Evolutionary conservation across 2,888 invertebrate genomes (phyloP).

Genomic region (Ephialtes manifestator): DNA sequence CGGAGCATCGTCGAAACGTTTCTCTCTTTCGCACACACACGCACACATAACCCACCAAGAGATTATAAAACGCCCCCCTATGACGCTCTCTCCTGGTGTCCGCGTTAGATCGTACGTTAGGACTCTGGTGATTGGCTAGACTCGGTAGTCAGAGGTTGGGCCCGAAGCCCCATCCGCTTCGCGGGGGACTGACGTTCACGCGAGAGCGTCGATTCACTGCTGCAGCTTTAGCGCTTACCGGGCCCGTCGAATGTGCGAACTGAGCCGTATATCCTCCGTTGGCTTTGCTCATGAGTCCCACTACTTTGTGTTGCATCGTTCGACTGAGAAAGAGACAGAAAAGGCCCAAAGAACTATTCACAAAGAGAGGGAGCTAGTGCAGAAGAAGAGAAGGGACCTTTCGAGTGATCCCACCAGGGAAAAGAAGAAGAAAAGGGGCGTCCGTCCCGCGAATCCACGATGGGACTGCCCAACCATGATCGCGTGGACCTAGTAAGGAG

Average conservation of each 20-base stretch:
- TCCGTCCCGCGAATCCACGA: neutral
- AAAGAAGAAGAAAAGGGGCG: conserved; percentile 52
- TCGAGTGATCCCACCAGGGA: conserved; percentile 56
- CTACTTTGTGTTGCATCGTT: conserved; percentile 38
- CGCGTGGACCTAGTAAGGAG: neutral
- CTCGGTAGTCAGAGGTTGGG: conserved; percentile 82
- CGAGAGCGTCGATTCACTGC: conserved; percentile 59
- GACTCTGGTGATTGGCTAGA: conserved; percentile 82
- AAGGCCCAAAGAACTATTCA: conserved; percentile 39
- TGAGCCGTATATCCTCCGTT: conserved; percentile 7
- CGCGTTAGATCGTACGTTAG: conserved; percentile 84
- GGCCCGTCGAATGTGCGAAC: conserved; percentile 61
- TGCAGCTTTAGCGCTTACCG: conserved; percentile 55
- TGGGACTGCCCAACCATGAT: conserved; percentile 3
- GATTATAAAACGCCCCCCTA: conserved; percentile 65
- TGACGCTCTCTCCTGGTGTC: conserved; percentile 71
- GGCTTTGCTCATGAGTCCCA: conserved; percentile 6
- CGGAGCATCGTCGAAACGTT: conserved; percentile 38
- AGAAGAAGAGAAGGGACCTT: conserved; percentile 65
- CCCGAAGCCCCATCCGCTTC: conserved; percentile 80
- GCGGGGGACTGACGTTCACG: conserved; percentile 73
- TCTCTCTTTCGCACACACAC: conserved; percentile 24
- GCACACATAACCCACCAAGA: conserved; percentile 64
- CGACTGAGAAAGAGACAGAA: conserved; percentile 19
- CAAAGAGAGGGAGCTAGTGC: conserved; percentile 1